Percentiles rank a stretch among this genome's conserved stretches.
These are phyloP conservation scores for Eueremaeus valkanovi DNA, from an alignment of 2,888 invertebrate genomes.

Conservation along the genomic window DNA sequence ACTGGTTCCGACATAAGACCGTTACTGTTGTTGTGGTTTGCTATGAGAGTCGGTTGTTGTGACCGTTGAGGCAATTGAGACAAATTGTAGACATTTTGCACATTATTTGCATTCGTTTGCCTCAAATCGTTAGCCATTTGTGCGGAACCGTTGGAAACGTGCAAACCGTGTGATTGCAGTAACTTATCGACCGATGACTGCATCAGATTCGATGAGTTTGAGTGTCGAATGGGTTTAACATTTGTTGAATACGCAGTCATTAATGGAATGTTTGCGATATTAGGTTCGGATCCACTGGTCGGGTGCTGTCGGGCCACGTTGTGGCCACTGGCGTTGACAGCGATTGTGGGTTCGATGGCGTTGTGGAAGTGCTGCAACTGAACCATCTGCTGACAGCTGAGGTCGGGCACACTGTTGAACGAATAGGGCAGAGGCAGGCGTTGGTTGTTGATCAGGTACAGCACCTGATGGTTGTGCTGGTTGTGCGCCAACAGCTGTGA, in stretches of 20 bases:
- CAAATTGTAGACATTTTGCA: slow-evolving; percentile 23
- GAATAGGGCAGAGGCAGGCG: not conserved
- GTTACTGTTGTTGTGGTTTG: slow-evolving; percentile 15
- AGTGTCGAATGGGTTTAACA: not conserved
- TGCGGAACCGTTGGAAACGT: not conserved
- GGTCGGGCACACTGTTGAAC: slow-evolving; percentile 18
- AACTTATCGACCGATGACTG: slow-evolving; percentile 17
- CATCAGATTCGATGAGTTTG: not conserved
- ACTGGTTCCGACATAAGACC: not conserved
- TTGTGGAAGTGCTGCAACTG: not conserved
- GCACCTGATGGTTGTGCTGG: slow-evolving; percentile 30
- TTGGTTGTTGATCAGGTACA: slow-evolving; percentile 24
- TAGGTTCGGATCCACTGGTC: not conserved
- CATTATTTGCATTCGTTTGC: not conserved
- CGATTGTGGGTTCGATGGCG: not conserved
- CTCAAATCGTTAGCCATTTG: not conserved
- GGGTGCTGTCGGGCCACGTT: not conserved
- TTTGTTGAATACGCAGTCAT: slow-evolving; percentile 24
- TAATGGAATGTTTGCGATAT: slow-evolving; percentile 21
- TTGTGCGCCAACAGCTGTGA: not conserved
- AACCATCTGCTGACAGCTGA: not conserved
- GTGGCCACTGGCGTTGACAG: not conserved
- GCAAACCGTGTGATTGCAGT: not conserved
- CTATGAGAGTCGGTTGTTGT: not conserved
- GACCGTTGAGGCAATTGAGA: not conserved